A percentile compares a stretch with the other conserved stretches of the same genome.
phyloP scores from a whole-genome alignment of 2,113 vertebrate genomes.

The Hystrix brachyura region DNA sequence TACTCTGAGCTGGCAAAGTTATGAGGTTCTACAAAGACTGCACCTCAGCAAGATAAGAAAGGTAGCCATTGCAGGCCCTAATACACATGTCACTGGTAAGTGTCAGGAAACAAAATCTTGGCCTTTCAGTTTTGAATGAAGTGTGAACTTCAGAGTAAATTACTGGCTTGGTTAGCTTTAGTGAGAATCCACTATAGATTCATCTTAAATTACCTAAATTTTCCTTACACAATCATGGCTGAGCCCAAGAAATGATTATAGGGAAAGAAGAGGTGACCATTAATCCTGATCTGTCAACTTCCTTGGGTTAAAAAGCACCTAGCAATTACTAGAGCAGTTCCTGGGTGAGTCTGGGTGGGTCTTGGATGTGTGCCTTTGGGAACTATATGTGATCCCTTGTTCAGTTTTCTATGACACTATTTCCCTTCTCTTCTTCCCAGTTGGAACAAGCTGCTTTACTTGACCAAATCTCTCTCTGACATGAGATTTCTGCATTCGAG shows the following conservation, averaged over 20 bases:
- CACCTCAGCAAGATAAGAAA: not conserved
- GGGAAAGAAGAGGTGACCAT: not conserved
- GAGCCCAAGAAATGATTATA: not conserved
- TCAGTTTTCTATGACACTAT: no score
- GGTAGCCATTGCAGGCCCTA: not conserved
- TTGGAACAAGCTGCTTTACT: no score
- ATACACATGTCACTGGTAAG: not conserved
- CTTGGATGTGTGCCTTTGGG: no score
- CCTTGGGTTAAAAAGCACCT: not conserved
- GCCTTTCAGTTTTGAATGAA: not conserved
- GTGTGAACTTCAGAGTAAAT: not conserved
- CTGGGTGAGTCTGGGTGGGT: no score
- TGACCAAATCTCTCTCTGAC: no score
- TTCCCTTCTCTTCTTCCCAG: no score
- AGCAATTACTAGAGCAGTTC: not conserved
- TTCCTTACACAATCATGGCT: not conserved
- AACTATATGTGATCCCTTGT: no score
- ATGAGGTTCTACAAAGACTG: not conserved
- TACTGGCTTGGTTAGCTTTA: not conserved
- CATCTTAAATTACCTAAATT: not conserved
- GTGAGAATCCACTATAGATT: rapidly evolving
- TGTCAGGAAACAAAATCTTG: not conserved
- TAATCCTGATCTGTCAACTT: not conserved
- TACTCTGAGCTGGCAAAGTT: not conserved
- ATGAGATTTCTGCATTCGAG: no score